phyloP scores from a whole-genome alignment of 1,140 invertebrate genomes.

The Orussus abietinus region DNA sequence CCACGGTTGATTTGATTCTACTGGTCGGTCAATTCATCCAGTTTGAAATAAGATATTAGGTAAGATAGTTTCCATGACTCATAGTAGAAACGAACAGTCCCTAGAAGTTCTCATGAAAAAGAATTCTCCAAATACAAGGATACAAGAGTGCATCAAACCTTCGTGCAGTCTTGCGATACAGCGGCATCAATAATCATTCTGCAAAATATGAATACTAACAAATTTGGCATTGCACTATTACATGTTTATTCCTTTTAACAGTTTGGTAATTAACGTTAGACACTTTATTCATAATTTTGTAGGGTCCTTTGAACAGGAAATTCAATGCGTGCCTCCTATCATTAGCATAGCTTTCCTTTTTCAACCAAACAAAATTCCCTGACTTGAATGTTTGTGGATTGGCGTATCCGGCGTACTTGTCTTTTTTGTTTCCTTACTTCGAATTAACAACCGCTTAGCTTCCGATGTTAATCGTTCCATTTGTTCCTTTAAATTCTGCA shows the following conservation, averaged over 20 bases:
- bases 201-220: neutral
- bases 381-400: neutral
- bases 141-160: no score
- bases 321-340: neutral
- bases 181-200: slow-evolving; percentile 1
- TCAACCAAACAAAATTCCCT: neutral
- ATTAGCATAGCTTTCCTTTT: neutral
- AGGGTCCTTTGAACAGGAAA: neutral
- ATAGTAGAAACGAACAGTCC: neutral
- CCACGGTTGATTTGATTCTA: neutral
- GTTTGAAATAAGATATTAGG: neutral
- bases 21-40: neutral
- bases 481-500: neutral
- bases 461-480: neutral
- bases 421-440: neutral
- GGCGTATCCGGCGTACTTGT: neutral
- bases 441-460: neutral
- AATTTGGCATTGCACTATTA: neutral
- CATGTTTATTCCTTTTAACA: neutral
- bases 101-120: neutral
- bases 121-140: neutral
- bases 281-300: neutral
- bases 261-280: neutral
- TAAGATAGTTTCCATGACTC: neutral
- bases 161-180: neutral